phyloP scores from a whole-genome alignment of 2,888 invertebrate species.

The Eubasilissa splendida region DNA sequence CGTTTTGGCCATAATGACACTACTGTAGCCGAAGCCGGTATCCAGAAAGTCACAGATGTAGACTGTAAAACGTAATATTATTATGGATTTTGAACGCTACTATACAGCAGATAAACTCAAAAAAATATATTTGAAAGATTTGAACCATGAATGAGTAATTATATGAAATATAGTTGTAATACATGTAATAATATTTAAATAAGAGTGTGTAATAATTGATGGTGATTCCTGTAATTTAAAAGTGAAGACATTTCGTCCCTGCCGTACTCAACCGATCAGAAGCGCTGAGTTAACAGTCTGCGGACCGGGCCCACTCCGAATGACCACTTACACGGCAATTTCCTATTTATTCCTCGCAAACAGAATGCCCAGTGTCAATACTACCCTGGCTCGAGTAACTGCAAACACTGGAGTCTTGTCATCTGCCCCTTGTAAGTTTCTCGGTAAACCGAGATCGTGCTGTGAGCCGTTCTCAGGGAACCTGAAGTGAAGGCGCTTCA shows the following conservation, averaged over 20 bases:
- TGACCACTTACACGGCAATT: constrained; percentile 58
- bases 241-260: neutral
- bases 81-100: no score
- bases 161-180: no score
- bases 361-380: constrained; percentile 41
- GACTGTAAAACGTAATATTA: no score
- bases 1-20: no score
- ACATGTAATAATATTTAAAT: no score
- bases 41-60: no score
- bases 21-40: no score
- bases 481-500: neutral
- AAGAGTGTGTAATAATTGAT: no score
- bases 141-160: no score
- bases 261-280: constrained; percentile 2
- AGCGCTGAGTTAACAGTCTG: constrained; percentile 29
- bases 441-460: constrained; percentile 8
- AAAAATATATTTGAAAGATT: no score
- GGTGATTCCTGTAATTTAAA: no score
- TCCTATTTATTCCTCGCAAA: constrained; percentile 55
- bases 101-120: no score
- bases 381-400: constrained; percentile 20
- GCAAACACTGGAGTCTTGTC: constrained; percentile 19
- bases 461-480: neutral
- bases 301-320: constrained; percentile 10
- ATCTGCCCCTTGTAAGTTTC: constrained; percentile 24